Percentiles rank a stretch among this genome's conserved stretches.
These are phyloP conservation scores for Crotalus adamanteus DNA, from an alignment of 2,797 vertebrate species.

Conservation along the genomic window DNA sequence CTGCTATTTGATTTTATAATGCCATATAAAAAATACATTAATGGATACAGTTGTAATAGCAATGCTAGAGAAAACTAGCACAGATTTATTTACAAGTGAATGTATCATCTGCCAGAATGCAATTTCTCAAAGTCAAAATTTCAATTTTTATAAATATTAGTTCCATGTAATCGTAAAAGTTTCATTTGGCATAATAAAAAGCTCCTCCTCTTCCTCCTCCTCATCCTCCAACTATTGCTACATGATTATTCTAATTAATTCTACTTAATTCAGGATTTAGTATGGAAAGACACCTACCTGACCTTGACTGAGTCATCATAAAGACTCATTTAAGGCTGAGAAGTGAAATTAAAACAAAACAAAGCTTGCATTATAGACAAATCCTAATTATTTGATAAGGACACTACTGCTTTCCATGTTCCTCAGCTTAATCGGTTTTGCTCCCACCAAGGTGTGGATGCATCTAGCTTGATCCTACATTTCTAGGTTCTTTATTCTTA, in stretches of 20 bases:
- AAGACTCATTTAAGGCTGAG: background rate
- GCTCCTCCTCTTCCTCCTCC: background rate
- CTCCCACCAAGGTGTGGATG: background rate
- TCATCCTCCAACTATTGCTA: background rate
- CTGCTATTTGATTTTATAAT: background rate
- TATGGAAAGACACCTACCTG: background rate
- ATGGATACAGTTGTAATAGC: background rate
- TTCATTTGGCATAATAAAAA: background rate
- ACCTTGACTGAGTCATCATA: background rate
- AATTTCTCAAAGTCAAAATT: background rate
- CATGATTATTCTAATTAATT: constrained; percentile 29
- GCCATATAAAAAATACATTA: background rate
- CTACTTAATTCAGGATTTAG: background rate
- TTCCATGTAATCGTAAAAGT: background rate
- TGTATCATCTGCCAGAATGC: background rate
- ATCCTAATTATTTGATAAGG: background rate
- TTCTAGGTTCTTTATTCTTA: background rate
- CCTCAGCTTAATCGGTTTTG: background rate
- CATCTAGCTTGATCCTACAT: background rate
- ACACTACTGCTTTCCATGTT: background rate
- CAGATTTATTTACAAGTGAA: background rate
- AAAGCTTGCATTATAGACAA: background rate
- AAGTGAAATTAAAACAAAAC: background rate
- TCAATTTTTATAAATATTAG: background rate
- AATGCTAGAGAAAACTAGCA: background rate